These are phyloP conservation scores for Thecophora atra DNA, from an alignment of 2,888 invertebrate genomes.

Conservation along the genomic window DNA sequence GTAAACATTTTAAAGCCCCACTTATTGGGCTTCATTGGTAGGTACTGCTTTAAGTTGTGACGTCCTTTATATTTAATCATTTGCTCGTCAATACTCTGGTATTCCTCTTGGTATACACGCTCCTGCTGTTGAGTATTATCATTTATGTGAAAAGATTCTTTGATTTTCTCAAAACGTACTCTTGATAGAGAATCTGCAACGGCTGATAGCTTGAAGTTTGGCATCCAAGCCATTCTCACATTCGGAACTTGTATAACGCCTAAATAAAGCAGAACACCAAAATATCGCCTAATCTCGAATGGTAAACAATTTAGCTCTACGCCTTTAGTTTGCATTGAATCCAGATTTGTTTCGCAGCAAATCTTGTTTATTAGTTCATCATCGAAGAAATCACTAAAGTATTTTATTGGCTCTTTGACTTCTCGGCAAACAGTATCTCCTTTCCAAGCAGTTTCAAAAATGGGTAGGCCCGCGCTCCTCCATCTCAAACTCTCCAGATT, in stretches of 20 bases:
- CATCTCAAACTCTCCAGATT: too few relatives aligned
- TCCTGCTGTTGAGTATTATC: too few relatives aligned
- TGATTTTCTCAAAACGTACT: too few relatives aligned
- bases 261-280: conserved; percentile 28
- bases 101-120: too few relatives aligned
- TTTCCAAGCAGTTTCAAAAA: conserved; percentile 31
- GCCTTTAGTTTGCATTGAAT: conserved; percentile 28
- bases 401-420: conserved; percentile 34
- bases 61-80: too few relatives aligned
- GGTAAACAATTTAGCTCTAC: conserved; percentile 28
- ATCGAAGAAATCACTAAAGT: conserved; percentile 31
- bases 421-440: conserved; percentile 15
- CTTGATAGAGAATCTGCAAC: not conserved
- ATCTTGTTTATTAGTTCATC: conserved; percentile 33
- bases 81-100: too few relatives aligned
- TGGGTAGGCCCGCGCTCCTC: too few relatives aligned
- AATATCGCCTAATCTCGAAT: conserved; percentile 32
- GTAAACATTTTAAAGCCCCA: too few relatives aligned
- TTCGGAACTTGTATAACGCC: not conserved
- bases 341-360: conserved; percentile 32
- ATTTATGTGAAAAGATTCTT: too few relatives aligned
- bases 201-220: not conserved
- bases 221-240: not conserved
- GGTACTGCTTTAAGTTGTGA: too few relatives aligned
- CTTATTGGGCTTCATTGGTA: too few relatives aligned